These are phyloP conservation scores for Mythimna lalbum DNA, from an alignment of 2,888 invertebrate species.

Conservation along the genomic window DNA sequence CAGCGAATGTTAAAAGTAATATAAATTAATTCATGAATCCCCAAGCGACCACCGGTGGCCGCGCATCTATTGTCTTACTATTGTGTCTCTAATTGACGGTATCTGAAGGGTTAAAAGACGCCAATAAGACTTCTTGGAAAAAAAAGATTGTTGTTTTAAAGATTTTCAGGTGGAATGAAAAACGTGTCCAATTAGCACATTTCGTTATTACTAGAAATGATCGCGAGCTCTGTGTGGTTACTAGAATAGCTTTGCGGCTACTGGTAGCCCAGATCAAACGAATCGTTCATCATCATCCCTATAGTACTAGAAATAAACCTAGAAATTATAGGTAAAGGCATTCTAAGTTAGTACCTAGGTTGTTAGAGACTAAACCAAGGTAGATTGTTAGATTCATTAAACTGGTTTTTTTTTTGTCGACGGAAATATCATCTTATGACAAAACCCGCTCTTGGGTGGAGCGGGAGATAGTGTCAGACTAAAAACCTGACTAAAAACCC, in stretches of 20 bases:
- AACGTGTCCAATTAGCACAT: not conserved
- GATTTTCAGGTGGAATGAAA: not conserved
- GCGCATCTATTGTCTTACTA: no score
- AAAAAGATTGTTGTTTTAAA: not conserved
- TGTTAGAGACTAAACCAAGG: not conserved
- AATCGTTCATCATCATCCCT: constrained; percentile 8
- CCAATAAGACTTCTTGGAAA: not conserved
- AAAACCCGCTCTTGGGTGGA: no score
- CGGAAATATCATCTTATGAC: no score
- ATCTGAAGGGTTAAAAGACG: no score
- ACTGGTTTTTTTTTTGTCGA: no score
- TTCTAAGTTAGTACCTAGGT: not conserved
- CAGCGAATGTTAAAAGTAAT: no score
- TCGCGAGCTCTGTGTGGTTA: not conserved
- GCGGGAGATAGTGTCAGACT: no score
- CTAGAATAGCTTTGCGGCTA: not conserved
- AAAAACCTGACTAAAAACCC: no score
- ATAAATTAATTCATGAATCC: no score
- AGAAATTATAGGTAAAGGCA: not conserved
- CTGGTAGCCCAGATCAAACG: not conserved
- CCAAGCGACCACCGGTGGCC: no score
- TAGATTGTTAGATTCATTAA: not conserved
- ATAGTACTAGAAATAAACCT: not conserved
- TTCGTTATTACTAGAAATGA: not conserved
- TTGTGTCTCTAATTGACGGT: no score